Evolutionary conservation across 2,797 vertebrate species (phyloP).

Genomic region (Hydrophis major): DNA sequence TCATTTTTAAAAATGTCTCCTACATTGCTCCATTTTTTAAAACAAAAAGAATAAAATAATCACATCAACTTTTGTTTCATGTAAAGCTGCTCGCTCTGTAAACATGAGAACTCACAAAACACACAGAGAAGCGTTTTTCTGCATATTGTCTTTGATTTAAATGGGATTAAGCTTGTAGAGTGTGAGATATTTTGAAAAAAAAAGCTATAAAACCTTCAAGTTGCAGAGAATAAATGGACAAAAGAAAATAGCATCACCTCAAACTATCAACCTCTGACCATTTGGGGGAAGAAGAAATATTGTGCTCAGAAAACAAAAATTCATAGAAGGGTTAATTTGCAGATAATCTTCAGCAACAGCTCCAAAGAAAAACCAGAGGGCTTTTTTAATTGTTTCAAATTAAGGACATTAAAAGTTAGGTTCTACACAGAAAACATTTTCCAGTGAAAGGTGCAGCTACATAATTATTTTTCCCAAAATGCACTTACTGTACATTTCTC

Average conservation of each 20-base stretch:
- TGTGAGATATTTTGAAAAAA: background rate
- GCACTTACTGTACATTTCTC: constrained; percentile 91
- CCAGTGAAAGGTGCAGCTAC: constrained; percentile 80
- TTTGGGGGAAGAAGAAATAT: background rate
- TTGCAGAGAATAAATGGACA: background rate
- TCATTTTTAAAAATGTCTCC: background rate
- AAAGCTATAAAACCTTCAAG: background rate
- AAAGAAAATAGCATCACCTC: background rate
- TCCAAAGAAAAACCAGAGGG: constrained; percentile 70
- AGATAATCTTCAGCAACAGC: constrained; percentile 68
- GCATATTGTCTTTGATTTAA: background rate
- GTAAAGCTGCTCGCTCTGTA: background rate
- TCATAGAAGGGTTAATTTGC: constrained; percentile 69
- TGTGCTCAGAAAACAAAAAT: background rate
- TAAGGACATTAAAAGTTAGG: constrained; percentile 79
- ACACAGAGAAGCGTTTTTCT: background rate
- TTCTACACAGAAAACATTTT: constrained; percentile 77
- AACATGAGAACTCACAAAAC: background rate
- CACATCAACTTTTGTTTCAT: background rate
- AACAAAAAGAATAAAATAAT: background rate
- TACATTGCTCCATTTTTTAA: background rate
- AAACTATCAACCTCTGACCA: background rate
- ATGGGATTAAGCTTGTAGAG: background rate
- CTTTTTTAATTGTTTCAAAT: constrained; percentile 80
- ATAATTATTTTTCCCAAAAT: constrained; percentile 92